phyloP scores from a whole-genome alignment of 30 jellyfish, hydroid and myxozoan genomes.

The Chrysaora quinquecirrha region DNA sequence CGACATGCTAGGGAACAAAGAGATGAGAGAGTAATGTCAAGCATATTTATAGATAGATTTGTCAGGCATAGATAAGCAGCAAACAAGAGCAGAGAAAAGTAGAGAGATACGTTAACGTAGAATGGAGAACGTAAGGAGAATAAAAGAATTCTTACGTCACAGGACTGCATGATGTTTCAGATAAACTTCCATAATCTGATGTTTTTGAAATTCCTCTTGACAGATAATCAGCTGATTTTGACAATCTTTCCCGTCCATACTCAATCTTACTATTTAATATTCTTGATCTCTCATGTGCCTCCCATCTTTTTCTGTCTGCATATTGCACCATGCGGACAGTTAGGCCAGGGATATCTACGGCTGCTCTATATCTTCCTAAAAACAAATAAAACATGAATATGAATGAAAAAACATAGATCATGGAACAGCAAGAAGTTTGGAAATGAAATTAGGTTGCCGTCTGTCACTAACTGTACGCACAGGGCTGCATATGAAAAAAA shows the following conservation, averaged over 20 bases:
- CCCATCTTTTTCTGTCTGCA: slow-evolving; percentile 74
- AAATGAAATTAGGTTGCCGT: too few relatives aligned
- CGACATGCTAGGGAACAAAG: too few relatives aligned
- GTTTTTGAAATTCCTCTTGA: slow-evolving; percentile 56
- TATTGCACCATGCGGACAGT: slow-evolving; percentile 33
- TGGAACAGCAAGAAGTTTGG: too few relatives aligned
- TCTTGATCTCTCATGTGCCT: slow-evolving; percentile 62
- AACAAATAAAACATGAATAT: background rate
- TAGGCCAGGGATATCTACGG: slow-evolving; percentile 71
- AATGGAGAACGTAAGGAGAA: too few relatives aligned
- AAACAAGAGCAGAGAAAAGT: too few relatives aligned
- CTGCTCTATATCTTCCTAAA: slow-evolving; percentile 72
- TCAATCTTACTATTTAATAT: slow-evolving; percentile 30
- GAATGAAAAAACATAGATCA: too few relatives aligned
- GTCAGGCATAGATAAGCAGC: too few relatives aligned
- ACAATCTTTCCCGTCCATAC: background rate
- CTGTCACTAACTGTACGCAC: too few relatives aligned
- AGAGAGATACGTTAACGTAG: too few relatives aligned
- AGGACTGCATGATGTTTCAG: slow-evolving; percentile 79
- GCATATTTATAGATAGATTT: too few relatives aligned
- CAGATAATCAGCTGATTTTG: slow-evolving; percentile 54
- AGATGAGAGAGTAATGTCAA: too few relatives aligned
- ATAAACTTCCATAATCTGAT: slow-evolving; percentile 78
- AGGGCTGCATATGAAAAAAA: too few relatives aligned
- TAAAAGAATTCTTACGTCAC: slow-evolving; percentile 32